phyloP scores from a whole-genome alignment of 1,140 invertebrate genomes.

The Monomorium pharaonis region DNA sequence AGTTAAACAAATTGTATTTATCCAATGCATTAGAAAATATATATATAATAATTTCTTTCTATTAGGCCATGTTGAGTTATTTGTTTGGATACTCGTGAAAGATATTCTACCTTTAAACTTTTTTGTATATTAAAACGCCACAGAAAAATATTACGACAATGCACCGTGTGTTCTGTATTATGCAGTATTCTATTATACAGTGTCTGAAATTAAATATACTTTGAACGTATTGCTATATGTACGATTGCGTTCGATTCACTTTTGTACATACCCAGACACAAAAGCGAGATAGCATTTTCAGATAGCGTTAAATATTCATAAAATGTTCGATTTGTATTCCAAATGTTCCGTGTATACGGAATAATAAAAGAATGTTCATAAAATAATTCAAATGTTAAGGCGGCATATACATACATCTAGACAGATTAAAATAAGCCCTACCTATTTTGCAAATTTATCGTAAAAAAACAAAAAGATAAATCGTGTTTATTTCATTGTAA shows the following conservation, averaged over 20 bases:
- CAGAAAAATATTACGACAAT: neutral
- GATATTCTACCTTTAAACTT: neutral
- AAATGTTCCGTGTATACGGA: no score
- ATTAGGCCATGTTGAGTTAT: neutral
- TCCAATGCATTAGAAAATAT: neutral
- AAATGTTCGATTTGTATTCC: no score
- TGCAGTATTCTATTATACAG: neutral
- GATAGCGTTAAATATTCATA: no score
- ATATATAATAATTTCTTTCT: constrained; percentile 23
- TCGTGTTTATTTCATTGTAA: no score
- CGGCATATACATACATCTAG: no score
- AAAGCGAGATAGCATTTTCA: neutral
- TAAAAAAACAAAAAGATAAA: no score
- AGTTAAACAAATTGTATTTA: constrained; percentile 46
- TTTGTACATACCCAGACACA: constrained; percentile 12
- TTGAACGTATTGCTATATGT: neutral
- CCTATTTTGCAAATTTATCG: no score
- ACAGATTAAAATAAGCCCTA: no score
- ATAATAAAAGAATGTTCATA: no score
- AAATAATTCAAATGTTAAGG: no score
- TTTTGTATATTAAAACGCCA: neutral
- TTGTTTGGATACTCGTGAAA: constrained; percentile 9
- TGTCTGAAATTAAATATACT: neutral
- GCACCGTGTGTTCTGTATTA: neutral
- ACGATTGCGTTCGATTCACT: neutral